Evolutionary conservation across 1,140 invertebrate species (phyloP).

Genomic region (Frieseomelitta varia): DNA sequence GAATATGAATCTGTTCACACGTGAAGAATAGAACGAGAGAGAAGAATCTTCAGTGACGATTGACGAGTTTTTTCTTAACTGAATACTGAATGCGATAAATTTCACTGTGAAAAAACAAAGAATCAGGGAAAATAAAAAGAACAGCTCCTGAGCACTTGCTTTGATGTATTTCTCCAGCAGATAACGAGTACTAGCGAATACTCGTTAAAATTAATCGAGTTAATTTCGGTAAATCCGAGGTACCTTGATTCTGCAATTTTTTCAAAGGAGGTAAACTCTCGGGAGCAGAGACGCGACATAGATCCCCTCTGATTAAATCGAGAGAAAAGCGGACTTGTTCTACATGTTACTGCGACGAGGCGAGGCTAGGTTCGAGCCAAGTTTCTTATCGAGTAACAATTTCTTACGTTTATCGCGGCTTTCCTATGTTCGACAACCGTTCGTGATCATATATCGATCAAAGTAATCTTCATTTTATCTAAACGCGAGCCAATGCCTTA

Average conservation of each 20-base stretch:
- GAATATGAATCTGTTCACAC: too few relatives aligned
- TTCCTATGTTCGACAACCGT: neutral
- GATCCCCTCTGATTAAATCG: neutral
- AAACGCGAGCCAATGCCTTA: neutral
- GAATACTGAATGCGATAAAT: neutral
- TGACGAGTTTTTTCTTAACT: too few relatives aligned
- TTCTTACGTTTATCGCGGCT: constrained; percentile 3
- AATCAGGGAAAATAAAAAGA: neutral
- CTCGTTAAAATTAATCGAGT: neutral
- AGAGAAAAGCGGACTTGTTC: neutral
- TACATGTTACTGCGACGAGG: neutral
- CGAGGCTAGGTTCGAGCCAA: neutral
- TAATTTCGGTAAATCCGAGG: neutral
- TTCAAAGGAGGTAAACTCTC: neutral
- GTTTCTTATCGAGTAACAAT: neutral
- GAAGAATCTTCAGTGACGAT: too few relatives aligned
- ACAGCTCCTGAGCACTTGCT: neutral
- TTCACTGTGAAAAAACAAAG: neutral
- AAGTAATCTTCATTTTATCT: neutral
- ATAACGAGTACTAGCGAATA: neutral
- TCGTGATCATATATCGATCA: neutral
- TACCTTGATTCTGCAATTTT: neutral
- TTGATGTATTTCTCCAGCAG: neutral
- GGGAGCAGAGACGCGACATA: neutral
- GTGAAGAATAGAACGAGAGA: too few relatives aligned